These are phyloP conservation scores for Heliothis subflexa DNA, from an alignment of 1,140 invertebrate species.

Conservation along the genomic window DNA sequence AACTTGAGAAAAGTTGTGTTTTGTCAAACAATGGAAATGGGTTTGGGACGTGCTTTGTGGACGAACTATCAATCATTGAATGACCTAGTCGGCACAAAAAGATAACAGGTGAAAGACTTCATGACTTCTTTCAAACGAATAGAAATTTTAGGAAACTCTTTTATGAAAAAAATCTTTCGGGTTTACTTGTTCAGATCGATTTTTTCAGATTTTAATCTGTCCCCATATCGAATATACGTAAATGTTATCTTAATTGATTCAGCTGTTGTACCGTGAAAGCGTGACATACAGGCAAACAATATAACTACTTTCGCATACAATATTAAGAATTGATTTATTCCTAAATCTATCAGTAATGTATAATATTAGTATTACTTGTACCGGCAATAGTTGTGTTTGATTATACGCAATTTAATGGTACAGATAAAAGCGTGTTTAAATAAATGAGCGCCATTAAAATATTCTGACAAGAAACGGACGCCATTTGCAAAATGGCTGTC, in stretches of 20 bases:
- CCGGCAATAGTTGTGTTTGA: slow-evolving; percentile 3
- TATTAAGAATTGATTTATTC: too few relatives aligned
- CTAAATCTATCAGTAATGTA: background rate
- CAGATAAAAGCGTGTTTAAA: slow-evolving; percentile 21
- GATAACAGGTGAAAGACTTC: background rate
- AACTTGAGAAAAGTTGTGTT: slow-evolving; percentile 21
- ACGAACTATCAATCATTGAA: slow-evolving; percentile 28
- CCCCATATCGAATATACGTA: too few relatives aligned
- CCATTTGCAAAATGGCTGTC: slow-evolving; percentile 3
- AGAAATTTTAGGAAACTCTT: background rate
- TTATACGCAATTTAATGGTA: background rate
- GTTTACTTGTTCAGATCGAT: too few relatives aligned
- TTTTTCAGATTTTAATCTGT: too few relatives aligned
- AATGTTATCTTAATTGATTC: background rate
- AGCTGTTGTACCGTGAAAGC: too few relatives aligned
- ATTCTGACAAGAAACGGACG: slow-evolving; percentile 25
- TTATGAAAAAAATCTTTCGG: too few relatives aligned
- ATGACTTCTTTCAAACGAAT: background rate
- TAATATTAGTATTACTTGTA: background rate
- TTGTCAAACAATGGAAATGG: slow-evolving; percentile 30
- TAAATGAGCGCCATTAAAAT: slow-evolving; percentile 26
- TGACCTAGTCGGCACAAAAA: slow-evolving; percentile 32
- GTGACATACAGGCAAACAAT: too few relatives aligned
- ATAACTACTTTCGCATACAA: too few relatives aligned
- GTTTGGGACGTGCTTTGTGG: slow-evolving; percentile 19